Percentiles rank a stretch among this genome's conserved stretches.
phyloP scores from a whole-genome alignment of 2,888 invertebrate species.

The Lepas anatifera region DNA sequence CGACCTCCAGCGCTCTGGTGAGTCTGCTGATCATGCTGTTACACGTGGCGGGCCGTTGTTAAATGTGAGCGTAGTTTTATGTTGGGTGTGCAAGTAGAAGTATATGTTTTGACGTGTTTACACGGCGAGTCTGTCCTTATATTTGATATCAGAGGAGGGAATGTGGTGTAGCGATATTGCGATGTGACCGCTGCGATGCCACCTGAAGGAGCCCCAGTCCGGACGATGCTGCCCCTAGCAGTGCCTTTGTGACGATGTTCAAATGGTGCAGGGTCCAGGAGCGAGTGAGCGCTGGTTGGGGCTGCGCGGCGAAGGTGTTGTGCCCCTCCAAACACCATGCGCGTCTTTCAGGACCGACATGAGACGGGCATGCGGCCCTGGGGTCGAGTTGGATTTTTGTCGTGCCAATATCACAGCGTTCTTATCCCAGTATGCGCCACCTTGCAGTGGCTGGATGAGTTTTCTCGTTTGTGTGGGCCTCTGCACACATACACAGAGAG shows the following conservation, averaged over 20 bases:
- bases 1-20: background rate
- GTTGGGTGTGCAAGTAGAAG: background rate
- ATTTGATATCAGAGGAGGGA: too few relatives aligned
- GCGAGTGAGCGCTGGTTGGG: too few relatives aligned
- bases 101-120: too few relatives aligned
- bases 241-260: background rate
- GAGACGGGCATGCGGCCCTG: background rate
- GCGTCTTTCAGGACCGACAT: background rate
- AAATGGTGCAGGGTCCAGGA: background rate
- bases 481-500: background rate
- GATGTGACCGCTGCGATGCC: too few relatives aligned
- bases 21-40: background rate
- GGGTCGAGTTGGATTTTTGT: too few relatives aligned
- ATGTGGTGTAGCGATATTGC: too few relatives aligned
- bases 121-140: too few relatives aligned
- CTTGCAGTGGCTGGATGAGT: too few relatives aligned
- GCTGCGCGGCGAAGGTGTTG: too few relatives aligned
- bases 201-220: too few relatives aligned
- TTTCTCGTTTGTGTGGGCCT: too few relatives aligned
- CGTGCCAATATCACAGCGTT: background rate
- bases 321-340: background rate
- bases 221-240: background rate
- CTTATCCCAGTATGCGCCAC: too few relatives aligned
- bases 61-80: background rate
- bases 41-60: background rate